Evolutionary conservation across 1,140 invertebrate genomes (phyloP).

Genomic region (Cotesia vestalis): DNA sequence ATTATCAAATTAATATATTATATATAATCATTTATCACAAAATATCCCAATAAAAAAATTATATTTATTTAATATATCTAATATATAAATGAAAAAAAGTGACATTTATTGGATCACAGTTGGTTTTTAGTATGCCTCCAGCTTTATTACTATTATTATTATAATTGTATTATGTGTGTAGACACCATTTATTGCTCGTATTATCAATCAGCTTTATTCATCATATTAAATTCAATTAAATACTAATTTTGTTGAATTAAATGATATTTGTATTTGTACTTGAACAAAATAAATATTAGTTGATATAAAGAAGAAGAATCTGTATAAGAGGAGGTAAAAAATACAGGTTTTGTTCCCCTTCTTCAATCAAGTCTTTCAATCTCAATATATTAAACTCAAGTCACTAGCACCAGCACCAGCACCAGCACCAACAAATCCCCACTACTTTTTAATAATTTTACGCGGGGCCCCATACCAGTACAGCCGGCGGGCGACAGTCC

Average conservation of each 20-base stretch:
- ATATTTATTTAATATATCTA: background rate
- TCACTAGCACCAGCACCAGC: too few relatives aligned
- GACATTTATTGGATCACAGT: conserved; percentile 27
- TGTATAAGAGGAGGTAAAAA: too few relatives aligned
- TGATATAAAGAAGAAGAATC: too few relatives aligned
- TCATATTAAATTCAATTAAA: conserved; percentile 4
- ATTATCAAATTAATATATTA: too few relatives aligned
- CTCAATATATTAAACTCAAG: too few relatives aligned
- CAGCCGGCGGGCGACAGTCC: conserved; percentile 41
- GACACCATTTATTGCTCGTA: background rate
- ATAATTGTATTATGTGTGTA: background rate
- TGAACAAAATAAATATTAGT: too few relatives aligned
- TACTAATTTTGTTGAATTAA: too few relatives aligned
- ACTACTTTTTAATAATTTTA: conserved; percentile 41
- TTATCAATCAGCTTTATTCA: conserved; percentile 10
- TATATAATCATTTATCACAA: too few relatives aligned
- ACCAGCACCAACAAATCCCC: background rate
- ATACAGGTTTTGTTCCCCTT: too few relatives aligned
- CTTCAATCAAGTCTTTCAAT: too few relatives aligned
- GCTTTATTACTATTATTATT: background rate
- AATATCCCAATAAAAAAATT: too few relatives aligned
- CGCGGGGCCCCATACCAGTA: conserved; percentile 44
- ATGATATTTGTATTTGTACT: too few relatives aligned
- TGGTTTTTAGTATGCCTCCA: conserved; percentile 22
- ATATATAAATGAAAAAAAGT: conserved; percentile 18